Conservation (phyloP, 2,888 invertebrate species). For the Acleris emargana region DNA sequence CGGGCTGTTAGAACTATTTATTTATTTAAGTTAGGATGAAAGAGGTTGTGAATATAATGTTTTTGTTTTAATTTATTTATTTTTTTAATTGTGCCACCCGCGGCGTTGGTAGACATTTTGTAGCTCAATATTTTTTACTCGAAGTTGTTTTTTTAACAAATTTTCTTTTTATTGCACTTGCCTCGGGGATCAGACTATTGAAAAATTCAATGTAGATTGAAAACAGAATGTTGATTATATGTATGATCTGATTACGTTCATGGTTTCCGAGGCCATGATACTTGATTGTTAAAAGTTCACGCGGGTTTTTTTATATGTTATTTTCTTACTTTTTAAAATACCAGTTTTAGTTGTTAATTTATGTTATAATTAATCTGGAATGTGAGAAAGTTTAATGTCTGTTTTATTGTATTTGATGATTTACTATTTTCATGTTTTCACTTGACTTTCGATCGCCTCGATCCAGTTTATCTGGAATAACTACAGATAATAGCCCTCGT, state of each 20-base stretch:
- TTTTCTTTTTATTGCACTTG: background rate
- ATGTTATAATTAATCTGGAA: constrained; percentile 14
- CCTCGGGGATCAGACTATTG: no score
- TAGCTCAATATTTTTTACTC: constrained; percentile 17
- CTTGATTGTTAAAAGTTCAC: constrained; percentile 6
- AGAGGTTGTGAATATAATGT: constrained; percentile 32
- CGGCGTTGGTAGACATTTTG: constrained; percentile 10
- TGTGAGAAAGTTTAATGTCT: constrained; percentile 6
- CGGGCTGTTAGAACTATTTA: constrained; percentile 2
- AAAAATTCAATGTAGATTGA: no score
- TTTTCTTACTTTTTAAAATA: constrained; percentile 28
- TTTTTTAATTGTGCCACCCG: constrained; percentile 2
- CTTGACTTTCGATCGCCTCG: no score
- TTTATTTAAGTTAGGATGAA: constrained; percentile 27
- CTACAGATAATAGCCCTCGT: no score
- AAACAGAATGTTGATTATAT: background rate
- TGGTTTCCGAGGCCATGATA: background rate
- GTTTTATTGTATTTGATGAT: background rate
- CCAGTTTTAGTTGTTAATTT: constrained; percentile 20
- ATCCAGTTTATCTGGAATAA: no score
- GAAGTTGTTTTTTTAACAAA: constrained; percentile 14
- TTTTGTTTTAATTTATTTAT: constrained; percentile 36
- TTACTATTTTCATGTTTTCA: background rate
- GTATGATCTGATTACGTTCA: constrained; percentile 6
- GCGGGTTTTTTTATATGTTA: constrained; percentile 25